These are phyloP conservation scores for Molossus molossus DNA, from an alignment of 2,797 vertebrate genomes.

Conservation along the genomic window DNA sequence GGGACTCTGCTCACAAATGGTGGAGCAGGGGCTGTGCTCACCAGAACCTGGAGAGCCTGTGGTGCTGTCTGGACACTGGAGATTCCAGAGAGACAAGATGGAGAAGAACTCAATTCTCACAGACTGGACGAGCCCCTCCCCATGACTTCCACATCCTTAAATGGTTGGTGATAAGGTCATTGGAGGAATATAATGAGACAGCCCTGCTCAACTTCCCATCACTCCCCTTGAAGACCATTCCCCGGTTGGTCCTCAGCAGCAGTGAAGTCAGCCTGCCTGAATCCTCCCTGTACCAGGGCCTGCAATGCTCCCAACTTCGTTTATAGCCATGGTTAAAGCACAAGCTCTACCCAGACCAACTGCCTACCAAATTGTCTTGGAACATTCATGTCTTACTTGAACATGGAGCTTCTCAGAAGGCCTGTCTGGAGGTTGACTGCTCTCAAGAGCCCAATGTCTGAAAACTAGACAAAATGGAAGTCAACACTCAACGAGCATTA, in stretches of 20 bases:
- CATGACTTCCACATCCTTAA: background rate
- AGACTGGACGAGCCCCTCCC: accelerated
- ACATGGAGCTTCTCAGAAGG: slow-evolving; percentile 69
- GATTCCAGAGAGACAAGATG: background rate
- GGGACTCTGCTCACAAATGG: background rate
- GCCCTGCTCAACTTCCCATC: accelerated
- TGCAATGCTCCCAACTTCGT: background rate
- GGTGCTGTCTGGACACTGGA: background rate
- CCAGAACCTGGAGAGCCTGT: background rate
- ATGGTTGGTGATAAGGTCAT: background rate
- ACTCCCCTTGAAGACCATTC: background rate
- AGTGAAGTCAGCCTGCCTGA: background rate
- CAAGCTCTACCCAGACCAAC: slow-evolving; percentile 17
- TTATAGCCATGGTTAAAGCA: background rate
- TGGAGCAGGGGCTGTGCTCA: background rate
- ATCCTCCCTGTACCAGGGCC: background rate
- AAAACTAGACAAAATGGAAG: slow-evolving; percentile 71
- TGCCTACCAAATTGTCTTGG: slow-evolving; percentile 40
- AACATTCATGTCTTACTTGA: slow-evolving; percentile 61
- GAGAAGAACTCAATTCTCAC: background rate
- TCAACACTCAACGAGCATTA: background rate
- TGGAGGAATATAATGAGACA: background rate
- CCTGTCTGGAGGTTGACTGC: slow-evolving; percentile 46
- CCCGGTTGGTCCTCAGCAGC: accelerated
- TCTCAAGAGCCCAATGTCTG: slow-evolving; percentile 53